phyloP scores from a whole-genome alignment of 2,797 vertebrate species.

The Peromyscus aztecus region DNA sequence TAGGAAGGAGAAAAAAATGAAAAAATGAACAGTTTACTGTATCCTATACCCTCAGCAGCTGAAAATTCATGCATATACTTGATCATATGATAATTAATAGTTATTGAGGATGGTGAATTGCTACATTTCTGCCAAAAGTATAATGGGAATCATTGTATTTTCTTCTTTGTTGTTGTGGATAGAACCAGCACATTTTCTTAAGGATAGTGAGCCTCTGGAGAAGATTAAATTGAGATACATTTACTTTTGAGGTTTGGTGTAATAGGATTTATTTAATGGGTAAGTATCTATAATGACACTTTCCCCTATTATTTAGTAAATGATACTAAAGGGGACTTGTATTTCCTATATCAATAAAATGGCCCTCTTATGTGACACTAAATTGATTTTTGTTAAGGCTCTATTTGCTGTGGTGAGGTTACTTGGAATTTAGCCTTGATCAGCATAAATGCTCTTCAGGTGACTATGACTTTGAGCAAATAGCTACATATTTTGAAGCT shows the following conservation, averaged over 20 bases:
- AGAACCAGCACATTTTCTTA: background rate
- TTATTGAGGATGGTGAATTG: background rate
- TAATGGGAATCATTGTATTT: background rate
- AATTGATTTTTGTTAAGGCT: conserved; percentile 31
- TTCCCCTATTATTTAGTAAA: background rate
- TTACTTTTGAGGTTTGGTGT: background rate
- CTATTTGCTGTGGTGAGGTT: conserved; percentile 13
- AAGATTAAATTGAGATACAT: background rate
- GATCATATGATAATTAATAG: background rate
- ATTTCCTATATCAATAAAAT: background rate
- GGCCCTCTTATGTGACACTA: background rate
- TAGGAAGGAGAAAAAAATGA: conserved; percentile 9
- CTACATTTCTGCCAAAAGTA: background rate
- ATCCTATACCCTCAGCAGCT: background rate
- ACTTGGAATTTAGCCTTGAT: background rate
- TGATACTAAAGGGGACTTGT: background rate
- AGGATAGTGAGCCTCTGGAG: background rate
- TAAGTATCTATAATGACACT: background rate
- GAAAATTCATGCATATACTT: background rate
- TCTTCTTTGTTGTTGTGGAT: background rate
- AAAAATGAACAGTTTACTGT: background rate
- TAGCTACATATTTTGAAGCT: conserved; percentile 20
- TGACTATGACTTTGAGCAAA: background rate
- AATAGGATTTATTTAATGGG: background rate
- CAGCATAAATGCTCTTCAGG: conserved; percentile 11